Conservation (phyloP, 2,888 invertebrate genomes). For the Drosophila villosipedis region DNA sequence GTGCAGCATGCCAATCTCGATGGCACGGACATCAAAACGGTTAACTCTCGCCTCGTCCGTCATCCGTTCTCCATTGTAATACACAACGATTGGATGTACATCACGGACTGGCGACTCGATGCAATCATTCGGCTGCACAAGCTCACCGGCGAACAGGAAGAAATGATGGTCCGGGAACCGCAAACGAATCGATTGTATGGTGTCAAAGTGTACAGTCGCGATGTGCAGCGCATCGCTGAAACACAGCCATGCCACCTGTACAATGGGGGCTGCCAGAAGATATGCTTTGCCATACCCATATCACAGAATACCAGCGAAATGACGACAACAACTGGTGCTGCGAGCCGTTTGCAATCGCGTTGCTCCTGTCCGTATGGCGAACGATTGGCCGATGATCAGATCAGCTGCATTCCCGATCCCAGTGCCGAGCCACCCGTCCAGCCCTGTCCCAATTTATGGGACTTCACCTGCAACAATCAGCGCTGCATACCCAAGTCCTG, state of each 20-base stretch:
- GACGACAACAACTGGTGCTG: slow-evolving; percentile 82
- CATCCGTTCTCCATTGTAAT: slow-evolving; percentile 97
- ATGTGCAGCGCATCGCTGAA: slow-evolving; percentile 89
- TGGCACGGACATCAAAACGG: slow-evolving; percentile 95
- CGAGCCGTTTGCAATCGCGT: slow-evolving; percentile 86
- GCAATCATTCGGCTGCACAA: slow-evolving; percentile 96
- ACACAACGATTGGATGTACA: slow-evolving; percentile 96
- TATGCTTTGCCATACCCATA: slow-evolving; percentile 95
- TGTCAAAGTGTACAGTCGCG: slow-evolving; percentile 93
- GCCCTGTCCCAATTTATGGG: slow-evolving; percentile 95
- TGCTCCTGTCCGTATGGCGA: slow-evolving; percentile 98
- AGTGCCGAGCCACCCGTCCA: slow-evolving; percentile 94
- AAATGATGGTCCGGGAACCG: slow-evolving; percentile 94
- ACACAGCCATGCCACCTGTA: slow-evolving; percentile 93
- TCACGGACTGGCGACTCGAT: slow-evolving; percentile 98
- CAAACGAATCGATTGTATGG: slow-evolving; percentile 96
- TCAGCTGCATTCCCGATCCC: slow-evolving; percentile 92
- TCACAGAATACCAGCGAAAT: slow-evolving; percentile 74
- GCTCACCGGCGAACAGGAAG: slow-evolving; percentile 93
- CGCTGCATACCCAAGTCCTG: slow-evolving; percentile 96
- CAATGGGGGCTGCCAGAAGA: slow-evolving; percentile 96
- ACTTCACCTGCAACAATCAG: slow-evolving; percentile 97
- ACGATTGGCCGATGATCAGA: slow-evolving; percentile 89
- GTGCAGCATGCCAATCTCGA: slow-evolving; percentile 97
- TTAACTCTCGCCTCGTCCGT: slow-evolving; percentile 93